Evolutionary conservation across 2,797 vertebrate genomes (phyloP), one percentile per base, ranked within the genome.

Genomic region (Phrynocephalus vlangalii): DNA sequence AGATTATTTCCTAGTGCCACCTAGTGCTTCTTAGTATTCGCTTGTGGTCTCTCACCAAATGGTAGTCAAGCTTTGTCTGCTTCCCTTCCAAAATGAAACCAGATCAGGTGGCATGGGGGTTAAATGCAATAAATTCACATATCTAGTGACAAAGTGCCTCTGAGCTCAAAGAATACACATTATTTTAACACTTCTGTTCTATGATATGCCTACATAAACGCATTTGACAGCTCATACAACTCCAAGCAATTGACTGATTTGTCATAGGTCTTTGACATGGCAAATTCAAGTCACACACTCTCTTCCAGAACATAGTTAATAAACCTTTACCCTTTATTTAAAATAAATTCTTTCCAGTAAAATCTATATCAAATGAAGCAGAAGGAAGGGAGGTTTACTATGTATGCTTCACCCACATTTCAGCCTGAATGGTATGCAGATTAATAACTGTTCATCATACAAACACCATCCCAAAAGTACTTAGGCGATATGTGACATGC

Each of bases 201-300:
- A 48, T 84, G 24, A 63, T 84, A n/a, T 76, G 33, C 22, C 68
- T 52, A n/a, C 38, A 83, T 76, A 44, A 84, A 76, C 66, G 56
- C 60, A 75, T 66, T 66, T 84, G 72, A 52, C 70, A 83, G 28
- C 26, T 71, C 20, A 56, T 73, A 60, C 18, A 72, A 73, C 26
- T 56, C 18, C 48, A 30, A 33, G 48, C 82, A 11, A 72, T 56
- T 56, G 2, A 33, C n/a, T 73, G 50, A 76, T 66, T 60, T 84
- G 71, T 75, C 70, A 60, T 5, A 63, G 24, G 33, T 76, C 8
- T 30, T 30, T 76, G 33, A n/a, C 56, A 66, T 1, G 68, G 38
- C 18, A 24, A 44, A 77, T 44, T 67, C 22, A 77, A 76, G 26
- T 8, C 30, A 48, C 33, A 18, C 9, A 67, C 70, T 84, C 73